Conservation (phyloP, 2,888 invertebrate genomes). For the Hydropsyche betteni region DNA sequence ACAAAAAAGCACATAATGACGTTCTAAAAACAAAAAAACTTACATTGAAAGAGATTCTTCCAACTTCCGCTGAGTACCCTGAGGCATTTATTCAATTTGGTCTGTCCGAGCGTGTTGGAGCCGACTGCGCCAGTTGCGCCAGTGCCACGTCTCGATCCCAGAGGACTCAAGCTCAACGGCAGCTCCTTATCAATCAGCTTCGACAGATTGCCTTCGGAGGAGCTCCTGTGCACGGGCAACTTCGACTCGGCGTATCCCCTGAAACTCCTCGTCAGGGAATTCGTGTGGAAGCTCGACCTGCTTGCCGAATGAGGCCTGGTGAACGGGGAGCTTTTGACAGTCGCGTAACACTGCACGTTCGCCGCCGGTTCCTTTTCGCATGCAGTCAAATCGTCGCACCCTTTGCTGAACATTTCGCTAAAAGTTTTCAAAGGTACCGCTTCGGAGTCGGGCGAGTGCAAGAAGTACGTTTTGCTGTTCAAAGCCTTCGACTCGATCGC, state of each 20-base stretch:
- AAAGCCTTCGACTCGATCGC: conserved; percentile 38
- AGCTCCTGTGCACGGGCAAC: conserved; percentile 69
- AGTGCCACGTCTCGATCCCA: conserved; percentile 52
- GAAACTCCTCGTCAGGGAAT: conserved; percentile 57
- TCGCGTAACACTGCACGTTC: conserved; percentile 60
- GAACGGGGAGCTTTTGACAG: conserved; percentile 63
- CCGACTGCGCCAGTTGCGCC: conserved; percentile 59
- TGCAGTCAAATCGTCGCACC: conserved; percentile 53
- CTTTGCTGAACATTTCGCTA: conserved; percentile 52
- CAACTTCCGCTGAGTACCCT: conserved; percentile 80
- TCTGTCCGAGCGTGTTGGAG: conserved; percentile 50
- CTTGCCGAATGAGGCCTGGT: conserved; percentile 53
- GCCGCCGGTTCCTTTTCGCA: conserved; percentile 52
- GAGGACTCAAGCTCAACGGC: conserved; percentile 49
- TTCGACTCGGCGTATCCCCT: conserved; percentile 52
- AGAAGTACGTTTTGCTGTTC: conserved; percentile 46
- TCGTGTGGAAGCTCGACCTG: conserved; percentile 62
- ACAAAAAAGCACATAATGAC: background rate
- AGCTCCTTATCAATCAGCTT: conserved; percentile 53
- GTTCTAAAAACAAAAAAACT: conserved; percentile 59
- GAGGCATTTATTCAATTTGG: conserved; percentile 74
- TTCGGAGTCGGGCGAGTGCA: conserved; percentile 55
- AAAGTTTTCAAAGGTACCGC: conserved; percentile 63
- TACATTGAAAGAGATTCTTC: conserved; percentile 82
- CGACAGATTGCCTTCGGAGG: conserved; percentile 76